Evolutionary conservation across 2,113 vertebrate genomes (phyloP), one percentile per base, ranked within the genome.

Genomic region (Corythornis vintsioides): DNA sequence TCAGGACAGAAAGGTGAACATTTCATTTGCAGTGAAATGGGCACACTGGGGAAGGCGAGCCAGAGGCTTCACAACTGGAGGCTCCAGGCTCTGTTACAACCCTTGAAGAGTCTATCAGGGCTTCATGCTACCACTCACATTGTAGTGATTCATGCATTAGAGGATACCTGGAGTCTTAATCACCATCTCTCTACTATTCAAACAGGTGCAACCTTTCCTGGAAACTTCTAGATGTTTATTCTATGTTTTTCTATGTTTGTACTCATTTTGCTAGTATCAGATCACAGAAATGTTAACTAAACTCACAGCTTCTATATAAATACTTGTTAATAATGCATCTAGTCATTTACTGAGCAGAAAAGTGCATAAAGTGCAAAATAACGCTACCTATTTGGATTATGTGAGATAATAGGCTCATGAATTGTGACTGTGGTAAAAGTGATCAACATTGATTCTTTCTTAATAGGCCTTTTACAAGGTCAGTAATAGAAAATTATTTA

Each of bases 321-420:
- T 52, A 57, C 21, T 61, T 73, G 20, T 26, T 78, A 72, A 70
- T 57, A 79, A 75, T 11, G n/a, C 40, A 79, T 50, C 8, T 40
- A 81, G 40, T 40, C 45, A 65, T 69, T 89, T 87, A 86, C 9
- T 65, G 74, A 95, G 29, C 63, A 82, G 64, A 75, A 83, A 90
- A 77, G 59, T n/a, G 42, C 35, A 86, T 31, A 57, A 87, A 92
- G 48, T 47, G 40, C 43, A 86, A 28, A 90, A 40, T 52, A 83
- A 72, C 42, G 53, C 15, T 65, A 55, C 25, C 35, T 72, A 48
- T 53, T 72, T 57, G 50, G 89, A 86, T 66, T 74, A 63, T 35
- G 47, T 35, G 86, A 92, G 60, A 57, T 79, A 90, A 89, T 20
- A 82, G 45, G 57, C 35, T 31, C 57, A 88, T 79, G 90, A 91